A percentile compares a stretch with the other conserved stretches of the same genome.
These are phyloP conservation scores for Phalacrocorax brasilianus DNA, from an alignment of 2,113 vertebrate genomes.

Conservation along the genomic window DNA sequence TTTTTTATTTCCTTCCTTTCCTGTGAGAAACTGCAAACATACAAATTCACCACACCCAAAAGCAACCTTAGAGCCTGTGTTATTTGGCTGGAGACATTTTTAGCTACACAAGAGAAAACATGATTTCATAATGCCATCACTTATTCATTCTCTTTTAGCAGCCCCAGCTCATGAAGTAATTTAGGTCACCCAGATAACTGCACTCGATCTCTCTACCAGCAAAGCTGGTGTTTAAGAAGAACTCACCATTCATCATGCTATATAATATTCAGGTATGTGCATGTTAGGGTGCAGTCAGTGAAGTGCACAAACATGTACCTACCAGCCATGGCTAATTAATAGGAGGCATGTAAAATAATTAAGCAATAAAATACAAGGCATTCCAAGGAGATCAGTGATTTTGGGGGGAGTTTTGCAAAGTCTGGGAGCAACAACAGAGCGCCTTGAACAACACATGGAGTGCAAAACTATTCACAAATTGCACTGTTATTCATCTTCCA, in stretches of 20 bases:
- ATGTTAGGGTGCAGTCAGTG: background rate
- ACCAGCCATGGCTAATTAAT: background rate
- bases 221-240: background rate
- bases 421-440: background rate
- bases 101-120: background rate
- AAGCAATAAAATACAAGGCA: background rate
- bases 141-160: background rate
- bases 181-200: conserved; percentile 10
- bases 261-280: background rate
- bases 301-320: background rate
- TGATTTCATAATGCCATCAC: conserved; percentile 20
- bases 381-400: background rate
- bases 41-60: background rate
- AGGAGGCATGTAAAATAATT: background rate
- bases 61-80: background rate
- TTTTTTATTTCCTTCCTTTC: background rate
- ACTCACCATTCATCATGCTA: background rate
- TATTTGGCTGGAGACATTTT: background rate
- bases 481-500: background rate
- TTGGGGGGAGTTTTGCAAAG: background rate
- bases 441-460: background rate
- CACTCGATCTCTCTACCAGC: background rate
- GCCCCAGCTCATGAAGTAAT: background rate
- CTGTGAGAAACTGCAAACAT: background rate
- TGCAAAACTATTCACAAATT: background rate